Conservation (phyloP, 1,140 invertebrate genomes). For the Trachymyrmex cornetzi region DNA sequence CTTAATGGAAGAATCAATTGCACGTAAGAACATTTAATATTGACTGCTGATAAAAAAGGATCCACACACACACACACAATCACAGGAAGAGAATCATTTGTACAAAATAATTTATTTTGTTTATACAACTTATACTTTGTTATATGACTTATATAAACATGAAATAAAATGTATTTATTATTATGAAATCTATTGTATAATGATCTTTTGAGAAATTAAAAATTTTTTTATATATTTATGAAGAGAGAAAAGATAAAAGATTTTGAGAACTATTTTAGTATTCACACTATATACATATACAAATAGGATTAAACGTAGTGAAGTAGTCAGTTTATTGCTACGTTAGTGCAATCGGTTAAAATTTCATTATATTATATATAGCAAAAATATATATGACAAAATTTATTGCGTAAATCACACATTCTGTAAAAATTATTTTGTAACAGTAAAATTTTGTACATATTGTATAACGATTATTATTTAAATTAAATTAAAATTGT, state of each 20-base stretch:
- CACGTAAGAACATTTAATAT: neutral
- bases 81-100: neutral
- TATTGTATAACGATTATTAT: neutral
- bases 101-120: conserved; percentile 20
- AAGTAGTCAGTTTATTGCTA: conserved; percentile 37
- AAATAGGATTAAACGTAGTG: neutral
- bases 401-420: neutral
- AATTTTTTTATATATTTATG: neutral
- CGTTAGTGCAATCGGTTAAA: neutral
- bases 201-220: neutral
- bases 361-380: neutral
- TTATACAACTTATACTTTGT: neutral
- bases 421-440: conserved; percentile 15
- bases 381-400: conserved; percentile 11
- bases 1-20: neutral
- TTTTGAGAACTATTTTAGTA: neutral
- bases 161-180: conserved; percentile 32
- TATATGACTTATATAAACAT: conserved; percentile 6
- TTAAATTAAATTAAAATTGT: conserved; percentile 8
- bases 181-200: conserved; percentile 15
- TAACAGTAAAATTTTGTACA: conserved; percentile 8
- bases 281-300: neutral
- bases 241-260: neutral
- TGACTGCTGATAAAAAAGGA: neutral
- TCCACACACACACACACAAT: no score